phyloP scores from a whole-genome alignment of 2,113 vertebrate species.

The Bubalus kerabau region DNA sequence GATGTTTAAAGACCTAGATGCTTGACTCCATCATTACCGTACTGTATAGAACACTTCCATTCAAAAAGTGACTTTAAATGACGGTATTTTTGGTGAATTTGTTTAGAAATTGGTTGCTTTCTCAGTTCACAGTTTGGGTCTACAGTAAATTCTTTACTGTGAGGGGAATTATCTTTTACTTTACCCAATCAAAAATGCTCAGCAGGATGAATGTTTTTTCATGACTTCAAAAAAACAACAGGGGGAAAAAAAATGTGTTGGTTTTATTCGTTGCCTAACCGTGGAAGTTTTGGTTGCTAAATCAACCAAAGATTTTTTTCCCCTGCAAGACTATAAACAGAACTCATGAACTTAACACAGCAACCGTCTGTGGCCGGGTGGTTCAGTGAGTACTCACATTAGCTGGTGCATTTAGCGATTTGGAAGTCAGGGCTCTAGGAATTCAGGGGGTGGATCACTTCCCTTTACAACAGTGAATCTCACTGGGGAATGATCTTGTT shows the following conservation, averaged over 20 bases:
- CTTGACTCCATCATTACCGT: background rate
- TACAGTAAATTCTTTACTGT: background rate
- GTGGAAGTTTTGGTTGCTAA: background rate
- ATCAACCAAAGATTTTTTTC: background rate
- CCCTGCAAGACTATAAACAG: background rate
- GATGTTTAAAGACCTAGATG: background rate
- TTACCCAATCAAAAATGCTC: background rate
- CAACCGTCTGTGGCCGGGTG: background rate
- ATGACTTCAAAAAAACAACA: background rate
- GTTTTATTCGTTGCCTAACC: background rate
- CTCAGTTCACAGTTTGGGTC: background rate
- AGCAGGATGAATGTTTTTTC: background rate
- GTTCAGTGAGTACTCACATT: background rate
- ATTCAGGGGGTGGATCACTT: background rate
- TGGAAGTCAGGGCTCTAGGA: background rate
- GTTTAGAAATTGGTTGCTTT: constrained; percentile 27
- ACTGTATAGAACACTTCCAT: background rate
- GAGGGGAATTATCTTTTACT: background rate
- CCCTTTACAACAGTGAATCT: background rate
- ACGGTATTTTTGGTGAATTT: constrained; percentile 1
- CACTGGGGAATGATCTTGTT: background rate
- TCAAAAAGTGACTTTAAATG: background rate
- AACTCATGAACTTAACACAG: background rate
- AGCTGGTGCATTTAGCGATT: background rate
- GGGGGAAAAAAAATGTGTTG: background rate